A percentile compares a stretch with the other conserved stretches of the same genome.
These are phyloP conservation scores for Alcedo atthis DNA, from an alignment of 2,797 vertebrate species.

Conservation along the genomic window DNA sequence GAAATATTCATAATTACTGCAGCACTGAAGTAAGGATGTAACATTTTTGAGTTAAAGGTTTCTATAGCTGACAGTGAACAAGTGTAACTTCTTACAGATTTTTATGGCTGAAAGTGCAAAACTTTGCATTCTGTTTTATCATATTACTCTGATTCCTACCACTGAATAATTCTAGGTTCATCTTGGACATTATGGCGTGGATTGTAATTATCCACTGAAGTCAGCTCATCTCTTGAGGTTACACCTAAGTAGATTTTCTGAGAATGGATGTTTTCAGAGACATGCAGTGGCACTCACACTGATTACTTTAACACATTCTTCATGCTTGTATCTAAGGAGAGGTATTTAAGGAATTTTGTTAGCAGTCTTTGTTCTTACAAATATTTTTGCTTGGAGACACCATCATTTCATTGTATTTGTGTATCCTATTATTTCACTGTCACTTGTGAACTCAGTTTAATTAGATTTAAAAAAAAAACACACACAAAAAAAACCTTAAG, in stretches of 20 bases:
- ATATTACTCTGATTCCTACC: neutral
- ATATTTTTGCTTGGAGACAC: slow-evolving; percentile 57
- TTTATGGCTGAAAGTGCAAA: neutral
- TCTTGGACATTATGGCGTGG: neutral
- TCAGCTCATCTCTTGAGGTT: slow-evolving; percentile 7
- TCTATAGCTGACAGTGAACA: neutral
- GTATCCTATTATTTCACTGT: slow-evolving; percentile 5
- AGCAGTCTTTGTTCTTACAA: slow-evolving; percentile 46
- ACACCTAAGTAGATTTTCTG: slow-evolving; percentile 47
- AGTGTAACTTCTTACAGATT: neutral
- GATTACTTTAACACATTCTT: slow-evolving; percentile 59
- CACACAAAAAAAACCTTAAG: too few species aligned
- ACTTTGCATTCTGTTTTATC: neutral
- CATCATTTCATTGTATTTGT: neutral
- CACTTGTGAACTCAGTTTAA: neutral
- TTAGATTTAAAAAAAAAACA: neutral
- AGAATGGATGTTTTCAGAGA: slow-evolving; percentile 56
- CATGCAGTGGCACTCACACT: neutral
- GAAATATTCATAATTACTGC: neutral
- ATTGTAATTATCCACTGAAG: neutral
- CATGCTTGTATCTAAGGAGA: slow-evolving; percentile 49
- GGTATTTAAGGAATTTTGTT: slow-evolving; percentile 61
- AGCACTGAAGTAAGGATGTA: neutral
- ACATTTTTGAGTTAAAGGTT: neutral
- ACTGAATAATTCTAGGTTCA: neutral